A percentile compares a stretch with the other conserved stretches of the same genome.
Conservation (phyloP, 2,797 vertebrate species). For the Babyrousa celebensis region DNA sequence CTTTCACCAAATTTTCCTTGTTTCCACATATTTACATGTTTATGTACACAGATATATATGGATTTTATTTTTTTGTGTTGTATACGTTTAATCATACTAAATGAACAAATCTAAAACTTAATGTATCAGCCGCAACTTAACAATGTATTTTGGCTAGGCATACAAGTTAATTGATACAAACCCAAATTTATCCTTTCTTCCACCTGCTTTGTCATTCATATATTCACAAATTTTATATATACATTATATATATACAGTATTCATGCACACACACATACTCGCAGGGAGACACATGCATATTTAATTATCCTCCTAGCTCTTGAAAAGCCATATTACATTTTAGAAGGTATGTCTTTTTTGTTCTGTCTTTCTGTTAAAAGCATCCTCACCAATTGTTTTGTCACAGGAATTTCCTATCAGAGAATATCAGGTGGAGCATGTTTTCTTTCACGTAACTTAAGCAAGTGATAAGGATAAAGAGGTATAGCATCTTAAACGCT, state of each 20-base stretch:
- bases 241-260: background rate
- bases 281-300: background rate
- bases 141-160: background rate
- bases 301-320: background rate
- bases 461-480: background rate
- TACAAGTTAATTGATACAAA: background rate
- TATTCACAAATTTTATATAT: background rate
- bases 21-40: background rate
- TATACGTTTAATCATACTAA: background rate
- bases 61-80: background rate
- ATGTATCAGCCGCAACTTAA: background rate
- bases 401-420: background rate
- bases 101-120: background rate
- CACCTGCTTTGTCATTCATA: background rate
- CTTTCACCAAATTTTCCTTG: background rate
- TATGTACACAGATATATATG: background rate
- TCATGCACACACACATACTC: background rate
- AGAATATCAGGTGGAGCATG: background rate
- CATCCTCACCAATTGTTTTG: background rate
- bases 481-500: background rate
- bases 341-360: background rate
- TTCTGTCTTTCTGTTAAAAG: background rate
- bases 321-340: background rate
- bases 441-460: background rate
- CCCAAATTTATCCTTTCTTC: background rate